phyloP scores from a whole-genome alignment of 2,113 vertebrate genomes.

The Haliaeetus leucogaster region DNA sequence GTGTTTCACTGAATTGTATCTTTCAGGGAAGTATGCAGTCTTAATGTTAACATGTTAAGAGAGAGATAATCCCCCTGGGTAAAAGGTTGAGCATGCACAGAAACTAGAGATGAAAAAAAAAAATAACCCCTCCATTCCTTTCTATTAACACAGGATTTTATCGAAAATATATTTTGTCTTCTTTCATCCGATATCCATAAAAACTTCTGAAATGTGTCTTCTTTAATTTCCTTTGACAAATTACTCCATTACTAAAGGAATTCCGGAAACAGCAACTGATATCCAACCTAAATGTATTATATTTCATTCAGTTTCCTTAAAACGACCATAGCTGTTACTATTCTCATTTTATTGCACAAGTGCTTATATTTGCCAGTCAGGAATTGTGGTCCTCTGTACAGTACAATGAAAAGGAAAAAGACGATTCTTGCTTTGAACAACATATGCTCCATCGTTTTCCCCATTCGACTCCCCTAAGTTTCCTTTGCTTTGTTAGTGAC shows the following conservation, averaged over 20 bases:
- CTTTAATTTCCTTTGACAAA: neutral
- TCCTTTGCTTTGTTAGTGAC: neutral
- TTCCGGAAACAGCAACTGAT: neutral
- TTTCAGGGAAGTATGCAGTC: neutral
- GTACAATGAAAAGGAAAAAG: neutral
- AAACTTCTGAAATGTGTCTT: neutral
- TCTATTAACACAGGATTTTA: neutral
- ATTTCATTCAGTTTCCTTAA: neutral
- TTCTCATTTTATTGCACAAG: neutral
- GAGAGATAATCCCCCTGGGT: neutral
- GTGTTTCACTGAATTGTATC: neutral
- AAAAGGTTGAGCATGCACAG: neutral
- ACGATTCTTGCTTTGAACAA: neutral
- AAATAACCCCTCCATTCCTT: neutral
- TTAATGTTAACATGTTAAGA: neutral
- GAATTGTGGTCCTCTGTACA: neutral
- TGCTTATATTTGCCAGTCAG: neutral
- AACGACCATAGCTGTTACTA: neutral
- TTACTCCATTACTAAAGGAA: neutral
- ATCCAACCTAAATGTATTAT: neutral
- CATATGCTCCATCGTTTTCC: neutral
- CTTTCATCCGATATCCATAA: neutral
- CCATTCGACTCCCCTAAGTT: neutral
- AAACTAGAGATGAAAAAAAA: neutral
- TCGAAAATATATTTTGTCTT: neutral